Base-by-base conservation (phyloP, 2,888 invertebrate species). In the Drosophila paracracens region DNA sequence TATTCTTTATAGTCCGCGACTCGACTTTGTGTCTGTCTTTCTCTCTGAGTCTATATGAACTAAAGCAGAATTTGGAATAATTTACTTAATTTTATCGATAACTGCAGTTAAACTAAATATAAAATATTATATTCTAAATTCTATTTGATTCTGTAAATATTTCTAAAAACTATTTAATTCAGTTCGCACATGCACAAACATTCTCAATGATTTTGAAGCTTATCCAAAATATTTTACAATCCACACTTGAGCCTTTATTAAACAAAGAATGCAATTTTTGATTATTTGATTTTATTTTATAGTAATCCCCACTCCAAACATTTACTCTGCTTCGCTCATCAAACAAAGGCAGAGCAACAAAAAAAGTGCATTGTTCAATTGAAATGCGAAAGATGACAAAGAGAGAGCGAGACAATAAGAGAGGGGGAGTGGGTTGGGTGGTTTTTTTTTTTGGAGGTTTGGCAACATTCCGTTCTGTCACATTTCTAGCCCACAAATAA, bases 391-490 rank as follows among this genome's bases (percentile, higher is more conserved):
- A 75, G 51, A 38, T 46, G 58, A 27, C 4, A 10, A 25, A 50
- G 18, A 3, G 29, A 52, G n/a, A 13, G 35, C n/a, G 38, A 21
- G 46, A 16, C 16, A 46, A 25, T 46, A 57, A 48, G 36, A 46
- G 25, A 51, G 7, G 4, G 27, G 7, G 29, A 33, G 48, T 35
- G 70, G 35, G 46, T 38, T 54, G 29, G 33, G 54, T 27, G 54
- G n/a, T 29, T 46, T 25, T 46, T 46, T 16, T 29, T 27, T 50
- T 54, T 31, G 18, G 31, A 29, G 48, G 50, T n/a, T 33, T 61
- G 57, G 60, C n/a, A 68, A 62, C 81, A 82, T 82, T 59, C 71
- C 79, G 82, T 73, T 82, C 64, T 83, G 81, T 77, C 81, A 83
- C 57, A 69, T 79, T 83, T 82, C 84, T 83, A 83, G 82, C 74